Conservation (phyloP, 64 coral and sea anemone species). For the Dendrophyllia cribrosa region DNA sequence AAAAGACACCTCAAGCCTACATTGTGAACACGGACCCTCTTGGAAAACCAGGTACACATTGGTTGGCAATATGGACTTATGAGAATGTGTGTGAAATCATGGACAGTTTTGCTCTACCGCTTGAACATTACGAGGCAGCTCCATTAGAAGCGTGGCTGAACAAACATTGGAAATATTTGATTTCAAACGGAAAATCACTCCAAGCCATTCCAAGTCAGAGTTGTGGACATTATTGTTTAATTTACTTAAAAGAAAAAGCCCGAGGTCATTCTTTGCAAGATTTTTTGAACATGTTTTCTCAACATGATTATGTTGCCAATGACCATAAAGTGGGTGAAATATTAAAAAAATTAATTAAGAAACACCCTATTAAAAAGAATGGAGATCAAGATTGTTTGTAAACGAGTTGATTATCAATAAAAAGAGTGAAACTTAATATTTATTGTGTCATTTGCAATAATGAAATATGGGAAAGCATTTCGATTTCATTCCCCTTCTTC, state of each 20-base stretch:
- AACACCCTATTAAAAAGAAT: too few species aligned
- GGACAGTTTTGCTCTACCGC: constrained; percentile 48
- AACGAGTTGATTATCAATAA: neutral
- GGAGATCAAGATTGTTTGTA: neutral
- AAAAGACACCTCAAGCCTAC: neutral
- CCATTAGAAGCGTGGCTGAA: neutral
- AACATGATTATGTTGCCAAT: neutral
- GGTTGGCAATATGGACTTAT: constrained; percentile 37
- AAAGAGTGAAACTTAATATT: neutral
- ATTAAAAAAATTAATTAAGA: neutral
- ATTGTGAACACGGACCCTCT: constrained; percentile 38
- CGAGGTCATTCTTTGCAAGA: neutral
- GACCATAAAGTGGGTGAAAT: neutral
- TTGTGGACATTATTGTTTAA: constrained; percentile 38
- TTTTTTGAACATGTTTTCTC: neutral
- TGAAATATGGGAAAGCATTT: neutral
- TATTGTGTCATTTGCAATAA: neutral
- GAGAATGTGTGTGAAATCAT: neutral
- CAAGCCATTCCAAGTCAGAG: neutral
- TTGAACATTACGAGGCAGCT: neutral
- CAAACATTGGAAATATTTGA: neutral
- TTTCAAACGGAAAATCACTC: neutral
- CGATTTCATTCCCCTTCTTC: neutral
- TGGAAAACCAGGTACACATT: constrained; percentile 10
- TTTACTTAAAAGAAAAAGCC: neutral